Evolutionary conservation across 2,113 vertebrate species (phyloP).

Genomic region (Saccopteryx bilineata): DNA sequence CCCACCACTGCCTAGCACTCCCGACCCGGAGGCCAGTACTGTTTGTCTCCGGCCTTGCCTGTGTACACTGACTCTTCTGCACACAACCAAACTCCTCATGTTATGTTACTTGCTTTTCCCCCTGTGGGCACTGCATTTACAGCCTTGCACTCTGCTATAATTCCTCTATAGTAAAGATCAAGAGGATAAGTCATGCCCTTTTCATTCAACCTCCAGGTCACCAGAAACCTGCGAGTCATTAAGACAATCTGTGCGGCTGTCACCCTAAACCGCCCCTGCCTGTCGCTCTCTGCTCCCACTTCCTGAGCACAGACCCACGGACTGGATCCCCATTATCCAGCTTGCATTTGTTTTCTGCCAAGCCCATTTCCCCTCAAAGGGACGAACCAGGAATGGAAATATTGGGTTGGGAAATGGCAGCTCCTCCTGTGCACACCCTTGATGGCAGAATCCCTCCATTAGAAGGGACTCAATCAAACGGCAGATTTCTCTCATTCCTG

Average conservation of each 20-base stretch:
- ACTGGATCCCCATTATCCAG: neutral
- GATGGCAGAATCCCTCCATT: conserved; percentile 78
- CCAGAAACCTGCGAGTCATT: neutral
- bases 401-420: conserved; percentile 77
- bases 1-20: neutral
- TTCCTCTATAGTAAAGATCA: neutral
- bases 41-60: neutral
- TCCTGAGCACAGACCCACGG: neutral
- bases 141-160: neutral
- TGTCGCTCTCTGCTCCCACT: neutral
- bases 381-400: conserved; percentile 80
- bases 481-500: conserved; percentile 18
- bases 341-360: conserved; percentile 44
- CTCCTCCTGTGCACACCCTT: conserved; percentile 75
- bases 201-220: neutral
- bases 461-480: conserved; percentile 79
- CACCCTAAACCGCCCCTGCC: neutral
- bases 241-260: neutral
- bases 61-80: neutral
- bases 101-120: neutral
- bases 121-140: neutral
- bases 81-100: neutral
- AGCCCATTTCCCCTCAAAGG: conserved; percentile 76
- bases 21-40: neutral
- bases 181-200: neutral